Conservation (phyloP, 2,113 vertebrate species). For the Acanthisitta chloris region DNA sequence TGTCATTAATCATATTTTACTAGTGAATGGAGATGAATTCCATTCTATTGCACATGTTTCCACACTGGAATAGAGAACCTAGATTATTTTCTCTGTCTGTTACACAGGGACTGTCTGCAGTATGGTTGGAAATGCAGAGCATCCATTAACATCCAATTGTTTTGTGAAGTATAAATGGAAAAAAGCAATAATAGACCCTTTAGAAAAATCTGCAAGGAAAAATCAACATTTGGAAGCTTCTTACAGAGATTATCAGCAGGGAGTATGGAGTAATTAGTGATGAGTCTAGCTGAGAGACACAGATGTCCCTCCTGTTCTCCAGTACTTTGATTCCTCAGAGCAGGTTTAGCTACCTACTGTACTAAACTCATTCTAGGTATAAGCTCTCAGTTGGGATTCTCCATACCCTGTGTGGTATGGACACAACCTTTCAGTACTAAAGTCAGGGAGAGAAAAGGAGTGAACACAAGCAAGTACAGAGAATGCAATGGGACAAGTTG, state of each 20-base stretch:
- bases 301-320: not conserved
- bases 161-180: not conserved
- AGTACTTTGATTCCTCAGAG: not conserved
- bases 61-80: not conserved
- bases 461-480: not conserved
- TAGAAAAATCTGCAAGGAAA: not conserved
- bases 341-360: not conserved
- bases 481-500: not conserved
- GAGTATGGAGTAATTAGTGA: not conserved
- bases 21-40: not conserved
- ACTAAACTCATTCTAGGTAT: accelerated
- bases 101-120: not conserved
- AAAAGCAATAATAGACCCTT: not conserved
- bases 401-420: not conserved
- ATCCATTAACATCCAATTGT: not conserved
- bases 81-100: not conserved
- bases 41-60: not conserved
- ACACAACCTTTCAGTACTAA: not conserved
- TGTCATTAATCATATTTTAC: not conserved
- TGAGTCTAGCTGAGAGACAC: not conserved
- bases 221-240: not conserved
- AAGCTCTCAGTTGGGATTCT: not conserved
- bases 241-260: not conserved
- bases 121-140: not conserved
- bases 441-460: not conserved